Evolutionary conservation across 2,797 vertebrate species (phyloP), one percentile per base, ranked within the genome.

Genomic region (Chiropotes sagulatus): DNA sequence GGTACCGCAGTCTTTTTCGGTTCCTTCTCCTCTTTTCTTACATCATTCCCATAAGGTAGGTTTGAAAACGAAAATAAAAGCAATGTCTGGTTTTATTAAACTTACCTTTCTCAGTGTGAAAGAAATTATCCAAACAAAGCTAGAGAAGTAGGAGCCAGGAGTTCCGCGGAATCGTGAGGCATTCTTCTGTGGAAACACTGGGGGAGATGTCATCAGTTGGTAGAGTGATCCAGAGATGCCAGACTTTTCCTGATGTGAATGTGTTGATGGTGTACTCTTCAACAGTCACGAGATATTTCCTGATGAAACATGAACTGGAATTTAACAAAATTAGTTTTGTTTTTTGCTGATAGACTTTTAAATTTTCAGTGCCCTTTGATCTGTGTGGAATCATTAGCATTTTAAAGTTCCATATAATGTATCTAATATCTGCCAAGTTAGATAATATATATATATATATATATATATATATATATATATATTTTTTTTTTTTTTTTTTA

Each of bases 11-110:
- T 98, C 99, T 99, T 81, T 99, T 99, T 98, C 99, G 99, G 78
- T 99, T 99, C 82, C 98, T 99, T 3, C 99, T 99, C 15, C 99
- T 99, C 57, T 99, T 99, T 98, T 99, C 99, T 46, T 99, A 99
- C 98, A 99, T 99, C 98, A 99, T 99, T 89, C 99, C 99, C 0
- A 99, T 99, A 99, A 99, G 99, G 99, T 99, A 99, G 41, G 98
- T 98, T 83, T 95, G 87, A 96, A 96, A 97, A 86, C 76, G 88
- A 87, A 92, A 97, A 90, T 41, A 96, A 95, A 75, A 86, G 41
- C 81, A 84, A 96, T 97, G 95, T 98, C 97, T 97, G 73, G 97
- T 98, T 98, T 93, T 50, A 41, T 20, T 70, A 76, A 92, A 98
- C 98, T 97, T 97, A 98, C 98, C 96, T 98, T 48, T 98, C 97